Evolutionary conservation across 2,113 vertebrate species (phyloP).

Genomic region (Leucopsar rothschildi): DNA sequence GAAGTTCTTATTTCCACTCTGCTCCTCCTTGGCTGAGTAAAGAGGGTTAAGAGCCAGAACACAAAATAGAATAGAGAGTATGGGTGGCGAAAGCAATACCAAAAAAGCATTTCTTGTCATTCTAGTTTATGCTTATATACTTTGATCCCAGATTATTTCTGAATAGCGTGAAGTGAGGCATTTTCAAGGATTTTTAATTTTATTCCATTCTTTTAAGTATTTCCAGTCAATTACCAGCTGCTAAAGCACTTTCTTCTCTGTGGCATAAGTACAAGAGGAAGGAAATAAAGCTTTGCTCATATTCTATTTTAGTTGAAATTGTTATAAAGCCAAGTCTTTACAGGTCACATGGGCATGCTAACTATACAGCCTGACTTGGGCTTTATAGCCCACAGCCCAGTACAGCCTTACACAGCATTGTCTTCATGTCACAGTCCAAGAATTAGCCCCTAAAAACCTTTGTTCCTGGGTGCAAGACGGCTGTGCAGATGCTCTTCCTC

Average conservation of each 20-base stretch:
- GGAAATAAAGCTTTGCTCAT: neutral
- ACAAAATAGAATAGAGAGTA: neutral
- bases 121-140: neutral
- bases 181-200: neutral
- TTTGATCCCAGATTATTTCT: constrained; percentile 32
- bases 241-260: neutral
- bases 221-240: neutral
- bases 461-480: neutral
- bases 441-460: neutral
- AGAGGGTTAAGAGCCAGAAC: neutral
- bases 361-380: neutral
- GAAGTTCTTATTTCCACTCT: neutral
- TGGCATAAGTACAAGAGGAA: neutral
- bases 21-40: neutral
- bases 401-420: neutral
- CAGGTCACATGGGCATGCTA: neutral
- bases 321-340: neutral
- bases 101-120: neutral
- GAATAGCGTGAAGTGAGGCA: neutral
- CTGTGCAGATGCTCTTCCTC: neutral
- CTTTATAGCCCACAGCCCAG: neutral
- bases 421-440: neutral
- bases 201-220: neutral
- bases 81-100: neutral
- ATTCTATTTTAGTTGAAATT: neutral